Base-by-base conservation (phyloP, 2,113 vertebrate genomes). In the Phyllopteryx taeniolatus region DNA sequence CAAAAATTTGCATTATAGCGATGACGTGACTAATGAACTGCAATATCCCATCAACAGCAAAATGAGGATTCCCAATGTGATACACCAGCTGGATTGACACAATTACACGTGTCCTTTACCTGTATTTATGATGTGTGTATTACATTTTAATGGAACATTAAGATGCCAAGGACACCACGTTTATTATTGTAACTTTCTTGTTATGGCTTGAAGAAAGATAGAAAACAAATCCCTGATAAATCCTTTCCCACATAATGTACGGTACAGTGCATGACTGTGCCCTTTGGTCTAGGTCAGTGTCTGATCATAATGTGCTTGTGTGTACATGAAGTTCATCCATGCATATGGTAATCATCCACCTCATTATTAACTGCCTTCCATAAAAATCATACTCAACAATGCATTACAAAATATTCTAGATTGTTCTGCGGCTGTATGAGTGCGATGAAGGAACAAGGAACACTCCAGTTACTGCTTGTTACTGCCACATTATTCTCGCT, bases 401-500 rank as follows among this genome's bases (percentile, higher is more conserved):
- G 56, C 71, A 62, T 70, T 8, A 43, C 1, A 49, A 70, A 44
- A 67, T 13, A 39, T 64, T 39, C 19, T 39, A 14, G 43, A 49
- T 43, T 27, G 17, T 42, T 61, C 20, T n/a, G 5, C 17, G 76
- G 42, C 72, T 43, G 33, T 33, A 68, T 67, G 33, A 80, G 33
- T 68, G 49, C 19, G 17, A n/a, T 31, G 43, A 71, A 14, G 51
- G 77, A 79, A 79, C 73, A 81, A 78, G 72, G 53, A 85, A 83
- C 79, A 79, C 81, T 70, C 72, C 43, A 74, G 72, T 68, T 68
- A 76, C 68, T 66, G 73, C 66, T 76, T 77, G 68, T 79, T 77
- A 74, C 68, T 46, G 61, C 57, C 70, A 71, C 71, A 74, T 76
- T 72, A 82, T 83, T 84, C 78, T 76, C 77, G 13, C 79, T 71